These are phyloP conservation scores for Rhynchotus rufescens DNA, from an alignment of 2,797 vertebrate genomes.

Conservation along the genomic window DNA sequence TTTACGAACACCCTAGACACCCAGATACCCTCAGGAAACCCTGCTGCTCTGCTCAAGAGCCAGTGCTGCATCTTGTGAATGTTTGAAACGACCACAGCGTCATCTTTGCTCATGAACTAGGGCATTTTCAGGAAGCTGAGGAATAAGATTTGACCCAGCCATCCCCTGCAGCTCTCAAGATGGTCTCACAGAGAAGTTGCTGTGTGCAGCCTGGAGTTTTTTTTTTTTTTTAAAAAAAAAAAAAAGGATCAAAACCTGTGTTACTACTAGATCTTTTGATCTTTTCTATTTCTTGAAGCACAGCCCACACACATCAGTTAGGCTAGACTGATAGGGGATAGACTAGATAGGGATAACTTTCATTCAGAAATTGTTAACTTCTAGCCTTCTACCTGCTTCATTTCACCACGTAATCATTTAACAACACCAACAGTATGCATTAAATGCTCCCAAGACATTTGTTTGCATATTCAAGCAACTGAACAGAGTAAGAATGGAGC, in stretches of 20 bases:
- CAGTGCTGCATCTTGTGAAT: neutral
- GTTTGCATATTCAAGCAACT: neutral
- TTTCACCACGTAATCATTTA: neutral
- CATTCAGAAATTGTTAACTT: neutral
- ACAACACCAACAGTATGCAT: neutral
- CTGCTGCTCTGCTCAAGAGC: neutral
- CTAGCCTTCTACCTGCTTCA: neutral
- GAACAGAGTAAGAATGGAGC: neutral
- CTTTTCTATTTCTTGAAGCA: neutral
- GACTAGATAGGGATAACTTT: rapidly evolving
- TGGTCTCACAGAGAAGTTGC: neutral
- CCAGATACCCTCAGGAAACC: neutral
- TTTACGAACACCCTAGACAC: rapidly evolving
- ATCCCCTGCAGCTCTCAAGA: neutral
- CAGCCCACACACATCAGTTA: neutral
- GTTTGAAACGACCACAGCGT: neutral
- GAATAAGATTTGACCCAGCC: neutral
- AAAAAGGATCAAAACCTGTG: neutral
- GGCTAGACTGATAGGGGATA: neutral
- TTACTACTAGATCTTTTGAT: neutral
- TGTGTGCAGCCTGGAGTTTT: neutral
- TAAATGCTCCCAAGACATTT: neutral
- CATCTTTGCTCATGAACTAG: neutral
- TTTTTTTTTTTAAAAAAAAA: neutral
- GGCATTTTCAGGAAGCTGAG: neutral